phyloP scores from a whole-genome alignment of 2,888 invertebrate genomes.

The Cantharis lateralis region DNA sequence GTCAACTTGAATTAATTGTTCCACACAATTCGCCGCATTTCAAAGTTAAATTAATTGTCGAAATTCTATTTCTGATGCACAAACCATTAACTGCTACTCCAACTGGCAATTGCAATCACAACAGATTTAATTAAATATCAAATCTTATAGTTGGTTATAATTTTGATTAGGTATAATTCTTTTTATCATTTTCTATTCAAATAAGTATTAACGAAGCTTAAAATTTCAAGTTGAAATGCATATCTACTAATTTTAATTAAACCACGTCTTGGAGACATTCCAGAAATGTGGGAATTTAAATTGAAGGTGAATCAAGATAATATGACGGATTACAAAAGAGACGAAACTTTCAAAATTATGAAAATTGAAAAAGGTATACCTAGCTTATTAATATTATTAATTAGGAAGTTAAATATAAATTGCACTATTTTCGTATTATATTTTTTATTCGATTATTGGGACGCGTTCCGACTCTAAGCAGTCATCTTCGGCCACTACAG shows the following conservation, averaged over 20 bases:
- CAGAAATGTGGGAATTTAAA: neutral
- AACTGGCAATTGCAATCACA: neutral
- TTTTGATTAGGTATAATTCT: neutral
- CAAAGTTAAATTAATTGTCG: slow-evolving; percentile 8
- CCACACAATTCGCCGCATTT: neutral
- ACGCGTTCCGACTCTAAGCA: too few species aligned
- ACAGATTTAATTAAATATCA: slow-evolving; percentile 8
- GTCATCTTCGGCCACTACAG: too few species aligned
- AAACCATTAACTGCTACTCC: neutral
- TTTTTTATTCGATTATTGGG: too few species aligned
- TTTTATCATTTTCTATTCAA: neutral
- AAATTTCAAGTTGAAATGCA: neutral
- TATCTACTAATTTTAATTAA: neutral
- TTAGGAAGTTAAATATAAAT: too few species aligned
- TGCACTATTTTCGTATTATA: too few species aligned
- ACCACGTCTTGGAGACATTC: neutral
- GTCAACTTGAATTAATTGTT: neutral
- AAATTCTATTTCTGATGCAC: slow-evolving; percentile 1
- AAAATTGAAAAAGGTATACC: too few species aligned
- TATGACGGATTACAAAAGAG: neutral
- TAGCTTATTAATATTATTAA: too few species aligned
- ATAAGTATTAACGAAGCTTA: neutral
- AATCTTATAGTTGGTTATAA: neutral
- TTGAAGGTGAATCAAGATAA: neutral
- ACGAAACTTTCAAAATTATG: neutral